These are phyloP conservation scores for Papilio aristodemus DNA, from an alignment of 1,140 invertebrate genomes.

Conservation along the genomic window DNA sequence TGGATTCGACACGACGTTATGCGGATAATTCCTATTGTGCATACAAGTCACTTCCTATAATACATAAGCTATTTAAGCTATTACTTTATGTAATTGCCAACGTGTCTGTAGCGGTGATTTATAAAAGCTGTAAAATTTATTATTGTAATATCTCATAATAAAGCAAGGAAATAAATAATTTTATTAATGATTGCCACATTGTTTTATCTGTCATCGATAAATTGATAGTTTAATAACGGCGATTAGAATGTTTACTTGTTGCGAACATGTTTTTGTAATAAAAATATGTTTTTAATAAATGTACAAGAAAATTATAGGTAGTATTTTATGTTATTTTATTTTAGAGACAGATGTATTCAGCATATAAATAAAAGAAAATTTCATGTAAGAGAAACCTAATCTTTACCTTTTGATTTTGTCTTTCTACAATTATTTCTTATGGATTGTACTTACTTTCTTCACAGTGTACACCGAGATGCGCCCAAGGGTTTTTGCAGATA, in stretches of 20 bases:
- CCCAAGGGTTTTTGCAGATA: slow-evolving; percentile 93
- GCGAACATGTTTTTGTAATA: background rate
- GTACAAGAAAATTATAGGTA: background rate
- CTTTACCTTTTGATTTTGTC: too few species aligned
- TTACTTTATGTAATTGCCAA: slow-evolving; percentile 29
- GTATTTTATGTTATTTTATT: too few species aligned
- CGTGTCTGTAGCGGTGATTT: slow-evolving; percentile 21
- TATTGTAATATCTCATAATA: slow-evolving; percentile 2
- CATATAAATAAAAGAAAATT: too few species aligned
- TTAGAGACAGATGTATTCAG: too few species aligned
- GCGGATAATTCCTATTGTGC: slow-evolving; percentile 34
- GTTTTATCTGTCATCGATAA: slow-evolving; percentile 9
- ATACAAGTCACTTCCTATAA: slow-evolving; percentile 28
- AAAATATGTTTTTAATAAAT: background rate
- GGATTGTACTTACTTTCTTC: slow-evolving; percentile 88
- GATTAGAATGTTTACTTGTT: slow-evolving; percentile 17
- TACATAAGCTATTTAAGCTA: slow-evolving; percentile 9
- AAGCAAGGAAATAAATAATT: slow-evolving; percentile 19
- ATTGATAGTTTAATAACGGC: background rate
- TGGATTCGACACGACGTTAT: slow-evolving; percentile 28
- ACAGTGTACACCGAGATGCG: slow-evolving; percentile 93
- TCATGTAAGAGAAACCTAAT: too few species aligned
- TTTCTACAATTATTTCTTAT: background rate
- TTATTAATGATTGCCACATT: slow-evolving; percentile 12
- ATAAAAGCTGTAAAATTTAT: slow-evolving; percentile 26